A percentile compares a stretch with the other conserved stretches of the same genome.
Evolutionary conservation across 2,888 invertebrate genomes (phyloP).

Genomic region (Sminthurides aquaticus): DNA sequence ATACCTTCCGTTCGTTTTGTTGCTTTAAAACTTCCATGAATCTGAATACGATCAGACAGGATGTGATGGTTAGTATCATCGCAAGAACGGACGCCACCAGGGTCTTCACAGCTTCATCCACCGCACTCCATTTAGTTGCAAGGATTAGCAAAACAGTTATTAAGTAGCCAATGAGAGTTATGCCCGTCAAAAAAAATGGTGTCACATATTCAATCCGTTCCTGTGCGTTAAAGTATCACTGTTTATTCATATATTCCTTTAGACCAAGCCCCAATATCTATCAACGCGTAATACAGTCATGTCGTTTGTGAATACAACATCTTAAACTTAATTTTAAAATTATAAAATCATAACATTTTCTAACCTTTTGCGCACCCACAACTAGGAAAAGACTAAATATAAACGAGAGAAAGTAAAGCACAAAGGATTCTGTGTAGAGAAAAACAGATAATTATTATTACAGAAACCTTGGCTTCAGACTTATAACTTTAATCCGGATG

Average conservation of each 20-base stretch:
- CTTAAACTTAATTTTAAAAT: too few species aligned
- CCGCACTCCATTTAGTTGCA: background rate
- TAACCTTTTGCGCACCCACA: conserved; percentile 7
- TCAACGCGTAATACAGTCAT: too few species aligned
- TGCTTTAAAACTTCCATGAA: too few species aligned
- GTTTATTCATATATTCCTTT: background rate
- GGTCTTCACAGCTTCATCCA: too few species aligned
- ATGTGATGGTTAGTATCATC: too few species aligned
- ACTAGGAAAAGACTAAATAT: conserved; percentile 12
- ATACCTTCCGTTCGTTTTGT: background rate
- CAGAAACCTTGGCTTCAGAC: too few species aligned
- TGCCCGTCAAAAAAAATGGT: conserved; percentile 9
- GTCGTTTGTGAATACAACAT: too few species aligned
- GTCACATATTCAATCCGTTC: conserved; percentile 15
- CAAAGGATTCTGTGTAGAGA: conserved; percentile 10
- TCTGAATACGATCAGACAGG: too few species aligned
- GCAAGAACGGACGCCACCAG: too few species aligned
- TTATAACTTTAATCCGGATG: too few species aligned
- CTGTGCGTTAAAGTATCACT: background rate
- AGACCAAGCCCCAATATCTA: too few species aligned
- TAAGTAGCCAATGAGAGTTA: conserved; percentile 4
- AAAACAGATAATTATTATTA: background rate
- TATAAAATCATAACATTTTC: too few species aligned
- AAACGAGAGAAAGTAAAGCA: conserved; percentile 6
- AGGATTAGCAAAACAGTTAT: background rate